Percentiles rank a stretch among this genome's conserved stretches.
phyloP scores from a whole-genome alignment of 1,140 invertebrate species.

The Drosophila bocqueti region DNA sequence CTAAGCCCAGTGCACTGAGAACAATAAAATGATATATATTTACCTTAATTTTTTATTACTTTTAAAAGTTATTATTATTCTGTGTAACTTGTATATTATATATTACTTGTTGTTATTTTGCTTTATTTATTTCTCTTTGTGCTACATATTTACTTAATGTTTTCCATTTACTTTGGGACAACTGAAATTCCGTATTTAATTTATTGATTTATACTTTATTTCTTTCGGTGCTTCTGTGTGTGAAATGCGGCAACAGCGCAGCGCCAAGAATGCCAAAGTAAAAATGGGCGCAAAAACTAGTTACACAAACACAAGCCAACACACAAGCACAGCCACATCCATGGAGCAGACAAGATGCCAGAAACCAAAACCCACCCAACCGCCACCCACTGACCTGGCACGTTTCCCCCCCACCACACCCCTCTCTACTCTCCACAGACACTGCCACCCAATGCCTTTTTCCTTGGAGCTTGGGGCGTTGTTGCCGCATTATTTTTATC shows the following conservation, averaged over 20 bases:
- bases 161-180: not conserved
- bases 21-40: not conserved
- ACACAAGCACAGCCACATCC: constrained; percentile 35
- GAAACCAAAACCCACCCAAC: constrained; percentile 42
- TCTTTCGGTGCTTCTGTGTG: constrained; percentile 19
- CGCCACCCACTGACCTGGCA: constrained; percentile 80
- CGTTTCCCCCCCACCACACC: constrained; percentile 30
- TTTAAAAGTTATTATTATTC: not conserved
- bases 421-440: constrained; percentile 9
- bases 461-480: constrained; percentile 57
- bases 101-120: not conserved
- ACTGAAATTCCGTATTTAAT: not conserved
- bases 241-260: constrained; percentile 69
- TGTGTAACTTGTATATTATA: not conserved
- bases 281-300: constrained; percentile 79
- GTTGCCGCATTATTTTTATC: constrained; percentile 81
- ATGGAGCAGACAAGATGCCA: constrained; percentile 60
- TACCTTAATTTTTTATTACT: not conserved
- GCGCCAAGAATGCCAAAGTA: constrained; percentile 69
- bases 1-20: constrained; percentile 16
- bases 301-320: constrained; percentile 63
- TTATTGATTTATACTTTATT: constrained; percentile 9
- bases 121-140: not conserved
- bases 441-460: constrained; percentile 1
- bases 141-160: not conserved